Evolutionary conservation across 2,797 vertebrate genomes (phyloP), one percentile per base, ranked within the genome.

Genomic region (Gymnocypris eckloni): DNA sequence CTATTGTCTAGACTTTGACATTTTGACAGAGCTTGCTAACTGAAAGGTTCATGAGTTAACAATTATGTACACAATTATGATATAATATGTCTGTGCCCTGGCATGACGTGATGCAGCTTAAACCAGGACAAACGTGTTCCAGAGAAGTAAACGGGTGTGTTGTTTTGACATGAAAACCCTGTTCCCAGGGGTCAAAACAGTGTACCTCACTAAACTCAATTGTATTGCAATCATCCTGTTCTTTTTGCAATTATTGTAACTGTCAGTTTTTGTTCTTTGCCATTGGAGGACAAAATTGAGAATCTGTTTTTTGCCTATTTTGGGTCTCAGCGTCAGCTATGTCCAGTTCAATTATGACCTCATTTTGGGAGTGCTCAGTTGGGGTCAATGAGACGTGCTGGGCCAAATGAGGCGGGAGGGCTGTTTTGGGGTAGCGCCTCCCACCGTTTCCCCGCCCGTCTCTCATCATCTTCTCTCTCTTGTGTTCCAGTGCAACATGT

Each of bases 401-500:
- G 88, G 90, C 86, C 89, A 87, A 91, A 93, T 93, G 84, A 89
- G 89, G 86, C 93, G 89, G 88, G 88, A 89, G 85, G 86, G 91
- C 90, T 91, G 92, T 94, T 95, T 93, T 93, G 78, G 72, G 90
- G 91, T 81, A 71, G 71, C 66, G 16, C 89, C 91, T 93, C 93
- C 86, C 37, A 86, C 84, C 64, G 10, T 83, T 33, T 73, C 76
- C 73, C 78, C 25, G 3, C 45, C 54, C 43, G 8, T 37, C 59
- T 25, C 10, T 64, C 33, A 39, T 78, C 59, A 37, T 69, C 73
- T 73, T 88, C 80, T 66, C 70, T 86, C 25, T 90, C 88, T 92
- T 92, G 88, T 94, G 73, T 90, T 88, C 72, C 93, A 99, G 98
- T 99, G 98, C 94, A 97, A 99, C 96, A 98, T 99, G 95, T 98